These are phyloP conservation scores for Cotesia vestalis DNA, from an alignment of 1,140 invertebrate species.

Conservation along the genomic window DNA sequence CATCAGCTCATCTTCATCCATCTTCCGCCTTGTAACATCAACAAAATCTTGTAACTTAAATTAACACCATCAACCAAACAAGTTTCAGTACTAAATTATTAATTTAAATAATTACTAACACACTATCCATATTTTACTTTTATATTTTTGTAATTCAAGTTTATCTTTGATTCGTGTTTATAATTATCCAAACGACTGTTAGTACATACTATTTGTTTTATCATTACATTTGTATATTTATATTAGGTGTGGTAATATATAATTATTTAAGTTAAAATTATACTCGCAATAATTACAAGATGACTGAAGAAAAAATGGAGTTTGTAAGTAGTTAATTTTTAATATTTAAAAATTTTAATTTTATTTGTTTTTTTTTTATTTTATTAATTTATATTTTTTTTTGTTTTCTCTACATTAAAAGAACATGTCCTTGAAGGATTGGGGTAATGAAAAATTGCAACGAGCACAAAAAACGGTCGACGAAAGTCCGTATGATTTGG, in stretches of 20 bases:
- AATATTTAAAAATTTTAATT: conserved; percentile 18
- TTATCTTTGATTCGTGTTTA: too few relatives aligned
- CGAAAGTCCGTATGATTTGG: conserved; percentile 90
- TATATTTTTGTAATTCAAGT: too few relatives aligned
- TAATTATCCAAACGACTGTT: too few relatives aligned
- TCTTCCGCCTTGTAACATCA: too few relatives aligned
- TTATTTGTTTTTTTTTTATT: background rate
- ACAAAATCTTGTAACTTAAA: too few relatives aligned
- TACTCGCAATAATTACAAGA: conserved; percentile 34
- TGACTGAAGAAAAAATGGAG: conserved; percentile 53
- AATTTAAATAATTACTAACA: too few relatives aligned
- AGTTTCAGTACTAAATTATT: too few relatives aligned
- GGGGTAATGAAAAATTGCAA: conserved; percentile 84
- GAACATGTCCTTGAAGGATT: conserved; percentile 70
- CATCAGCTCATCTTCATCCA: too few relatives aligned
- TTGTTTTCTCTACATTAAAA: conserved; percentile 9
- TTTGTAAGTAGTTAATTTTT: conserved; percentile 47
- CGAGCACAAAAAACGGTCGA: conserved; percentile 83
- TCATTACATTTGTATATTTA: conserved; percentile 3
- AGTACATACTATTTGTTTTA: too few relatives aligned
- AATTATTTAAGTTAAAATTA: conserved; percentile 9
- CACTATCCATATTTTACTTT: too few relatives aligned
- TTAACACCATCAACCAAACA: too few relatives aligned
- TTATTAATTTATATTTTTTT: conserved; percentile 32
- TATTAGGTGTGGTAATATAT: conserved; percentile 24